Evolutionary conservation across 1,140 invertebrate genomes (phyloP).

Genomic region (Brachionus plicatilis): DNA sequence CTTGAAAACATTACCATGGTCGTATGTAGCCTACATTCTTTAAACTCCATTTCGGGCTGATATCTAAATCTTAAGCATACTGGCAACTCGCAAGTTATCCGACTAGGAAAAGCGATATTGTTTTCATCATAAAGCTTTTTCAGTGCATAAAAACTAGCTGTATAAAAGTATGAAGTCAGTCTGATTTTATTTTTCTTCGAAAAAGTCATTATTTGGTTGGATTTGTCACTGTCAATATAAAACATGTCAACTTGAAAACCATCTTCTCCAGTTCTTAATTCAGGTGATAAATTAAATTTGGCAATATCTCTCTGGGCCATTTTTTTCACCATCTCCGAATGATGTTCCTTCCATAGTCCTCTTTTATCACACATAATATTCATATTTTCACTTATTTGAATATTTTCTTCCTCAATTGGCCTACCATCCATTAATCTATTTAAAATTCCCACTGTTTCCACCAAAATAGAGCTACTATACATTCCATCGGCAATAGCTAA

Average conservation of each 20-base stretch:
- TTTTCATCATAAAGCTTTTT: conserved; percentile 20
- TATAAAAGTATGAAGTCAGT: not conserved
- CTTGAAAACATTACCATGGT: conserved; percentile 1
- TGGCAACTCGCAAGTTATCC: not conserved
- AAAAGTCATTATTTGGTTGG: not conserved
- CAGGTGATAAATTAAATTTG: not conserved
- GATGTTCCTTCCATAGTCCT: not conserved
- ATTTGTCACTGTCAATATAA: not conserved
- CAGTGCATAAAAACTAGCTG: not conserved
- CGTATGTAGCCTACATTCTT: not conserved
- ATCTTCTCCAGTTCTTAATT: not conserved
- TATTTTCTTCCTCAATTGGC: not conserved
- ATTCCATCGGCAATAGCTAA: conserved; percentile 10
- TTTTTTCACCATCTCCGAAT: not conserved
- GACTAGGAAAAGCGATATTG: not conserved
- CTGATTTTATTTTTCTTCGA: not conserved
- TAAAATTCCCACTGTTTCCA: not conserved
- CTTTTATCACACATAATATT: not conserved
- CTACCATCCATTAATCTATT: not conserved
- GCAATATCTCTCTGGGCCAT: not conserved
- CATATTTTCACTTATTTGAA: not conserved
- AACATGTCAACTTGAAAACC: conserved; percentile 18
- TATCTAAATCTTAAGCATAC: not conserved
- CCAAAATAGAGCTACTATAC: not conserved
- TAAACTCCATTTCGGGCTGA: not conserved